A percentile compares a stretch with the other conserved stretches of the same genome.
Conservation (phyloP, 1,140 invertebrate species). For the Acromyrmex heyeri region DNA sequence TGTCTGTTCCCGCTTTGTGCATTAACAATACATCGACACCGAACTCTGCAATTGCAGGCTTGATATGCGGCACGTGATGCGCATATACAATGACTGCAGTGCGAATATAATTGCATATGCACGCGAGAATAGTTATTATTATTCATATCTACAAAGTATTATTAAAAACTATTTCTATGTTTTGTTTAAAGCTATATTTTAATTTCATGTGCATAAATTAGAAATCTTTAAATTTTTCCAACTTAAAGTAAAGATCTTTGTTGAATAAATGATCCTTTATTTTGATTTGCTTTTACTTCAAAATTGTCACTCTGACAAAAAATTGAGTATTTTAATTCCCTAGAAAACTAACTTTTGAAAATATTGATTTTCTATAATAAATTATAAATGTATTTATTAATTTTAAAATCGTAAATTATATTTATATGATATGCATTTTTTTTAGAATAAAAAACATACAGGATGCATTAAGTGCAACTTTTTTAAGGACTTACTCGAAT, state of each 20-base stretch:
- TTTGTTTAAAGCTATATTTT: neutral
- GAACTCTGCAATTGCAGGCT: constrained; percentile 50
- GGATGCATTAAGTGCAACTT: constrained; percentile 76
- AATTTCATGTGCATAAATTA: neutral
- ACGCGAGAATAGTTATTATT: neutral
- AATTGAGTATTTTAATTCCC: neutral
- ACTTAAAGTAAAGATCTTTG: neutral
- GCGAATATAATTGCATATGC: neutral
- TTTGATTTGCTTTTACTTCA: neutral
- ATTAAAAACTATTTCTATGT: neutral
- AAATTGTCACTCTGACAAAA: neutral
- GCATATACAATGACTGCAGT: constrained; percentile 77
- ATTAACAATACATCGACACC: constrained; percentile 71
- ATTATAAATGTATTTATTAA: neutral
- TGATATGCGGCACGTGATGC: constrained; percentile 72
- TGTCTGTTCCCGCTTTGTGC: constrained; percentile 76
- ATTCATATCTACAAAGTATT: neutral
- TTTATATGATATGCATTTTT: constrained; percentile 51
- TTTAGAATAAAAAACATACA: constrained; percentile 79
- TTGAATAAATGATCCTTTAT: neutral
- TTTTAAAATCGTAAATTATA: neutral
- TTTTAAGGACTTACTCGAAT: constrained; percentile 78
- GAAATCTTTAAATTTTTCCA: constrained; percentile 1
- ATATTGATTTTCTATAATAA: neutral
- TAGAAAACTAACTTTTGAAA: neutral